These are phyloP conservation scores for Akabosia matsudoensis DNA, from an alignment of 1,140 invertebrate species.

Conservation along the genomic window DNA sequence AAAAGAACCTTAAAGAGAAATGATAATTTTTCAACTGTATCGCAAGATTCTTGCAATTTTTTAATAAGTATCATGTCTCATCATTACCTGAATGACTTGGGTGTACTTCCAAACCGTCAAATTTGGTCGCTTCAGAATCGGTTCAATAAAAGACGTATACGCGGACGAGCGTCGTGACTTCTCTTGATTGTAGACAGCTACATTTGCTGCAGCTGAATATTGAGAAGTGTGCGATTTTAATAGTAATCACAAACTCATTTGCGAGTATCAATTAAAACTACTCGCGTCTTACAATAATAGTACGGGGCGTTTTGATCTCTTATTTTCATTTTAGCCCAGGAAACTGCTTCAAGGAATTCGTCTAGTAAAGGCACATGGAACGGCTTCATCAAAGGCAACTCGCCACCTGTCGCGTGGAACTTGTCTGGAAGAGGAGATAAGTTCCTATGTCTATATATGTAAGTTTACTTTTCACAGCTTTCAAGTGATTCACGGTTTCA, in stretches of 20 bases:
- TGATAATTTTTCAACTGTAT: too few relatives aligned
- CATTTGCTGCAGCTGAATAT: slow-evolving; percentile 8
- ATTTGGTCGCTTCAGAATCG: slow-evolving; percentile 24
- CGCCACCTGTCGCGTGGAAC: neutral
- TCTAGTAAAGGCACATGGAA: neutral
- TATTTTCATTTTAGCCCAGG: neutral
- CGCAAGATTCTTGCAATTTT: neutral
- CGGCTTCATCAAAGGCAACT: neutral
- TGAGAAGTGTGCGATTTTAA: neutral
- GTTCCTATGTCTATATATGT: neutral
- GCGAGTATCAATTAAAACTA: neutral
- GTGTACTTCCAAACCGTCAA: slow-evolving; percentile 35
- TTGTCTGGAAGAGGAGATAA: neutral
- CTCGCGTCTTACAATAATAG: neutral
- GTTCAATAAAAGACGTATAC: slow-evolving; percentile 37
- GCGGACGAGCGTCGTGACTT: slow-evolving; percentile 23
- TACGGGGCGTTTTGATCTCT: slow-evolving; percentile 8
- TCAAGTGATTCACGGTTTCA: slow-evolving; percentile 1
- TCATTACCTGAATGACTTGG: slow-evolving; percentile 22
- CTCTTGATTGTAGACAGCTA: slow-evolving; percentile 32
- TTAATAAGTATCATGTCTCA: neutral
- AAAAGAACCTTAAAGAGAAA: neutral
- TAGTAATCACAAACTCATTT: neutral
- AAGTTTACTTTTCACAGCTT: neutral
- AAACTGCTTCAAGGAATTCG: neutral